These are phyloP conservation scores for Coendou prehensilis DNA, from an alignment of 2,797 vertebrate genomes.

Conservation along the genomic window DNA sequence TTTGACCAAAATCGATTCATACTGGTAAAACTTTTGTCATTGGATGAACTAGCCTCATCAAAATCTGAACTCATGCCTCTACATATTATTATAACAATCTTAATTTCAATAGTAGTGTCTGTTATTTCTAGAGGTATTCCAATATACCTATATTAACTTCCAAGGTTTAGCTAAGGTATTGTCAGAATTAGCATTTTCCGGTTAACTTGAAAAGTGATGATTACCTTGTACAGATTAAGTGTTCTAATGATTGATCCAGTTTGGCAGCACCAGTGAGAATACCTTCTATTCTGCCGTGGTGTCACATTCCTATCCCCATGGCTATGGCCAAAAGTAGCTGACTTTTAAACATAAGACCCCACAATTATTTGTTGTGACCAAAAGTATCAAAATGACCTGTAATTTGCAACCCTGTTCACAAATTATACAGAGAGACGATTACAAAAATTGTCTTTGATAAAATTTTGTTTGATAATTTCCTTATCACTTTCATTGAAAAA, in stretches of 20 bases:
- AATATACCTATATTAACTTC: constrained; percentile 18
- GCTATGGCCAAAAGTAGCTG: neutral
- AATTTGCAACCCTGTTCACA: neutral
- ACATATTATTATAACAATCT: neutral
- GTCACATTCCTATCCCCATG: neutral
- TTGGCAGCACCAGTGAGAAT: neutral
- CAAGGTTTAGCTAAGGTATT: neutral
- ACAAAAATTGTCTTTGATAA: neutral
- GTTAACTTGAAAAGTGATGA: neutral
- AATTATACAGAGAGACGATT: neutral
- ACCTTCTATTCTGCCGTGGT: neutral
- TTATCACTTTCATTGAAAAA: constrained; percentile 48
- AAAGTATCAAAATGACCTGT: too few species aligned
- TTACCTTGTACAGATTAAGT: neutral
- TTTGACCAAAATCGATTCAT: constrained; percentile 4
- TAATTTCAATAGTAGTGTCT: neutral
- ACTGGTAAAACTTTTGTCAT: neutral
- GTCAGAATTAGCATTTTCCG: neutral
- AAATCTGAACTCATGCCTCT: neutral
- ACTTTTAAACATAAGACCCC: constrained; percentile 34
- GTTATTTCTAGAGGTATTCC: constrained; percentile 32
- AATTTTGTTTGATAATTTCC: constrained; percentile 3
- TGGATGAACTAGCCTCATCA: neutral
- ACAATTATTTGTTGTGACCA: too few species aligned
- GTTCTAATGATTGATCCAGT: neutral